Percentiles rank a stretch among this genome's conserved stretches.
Conservation (phyloP, 2,888 invertebrate species). For the Luperina testacea region DNA sequence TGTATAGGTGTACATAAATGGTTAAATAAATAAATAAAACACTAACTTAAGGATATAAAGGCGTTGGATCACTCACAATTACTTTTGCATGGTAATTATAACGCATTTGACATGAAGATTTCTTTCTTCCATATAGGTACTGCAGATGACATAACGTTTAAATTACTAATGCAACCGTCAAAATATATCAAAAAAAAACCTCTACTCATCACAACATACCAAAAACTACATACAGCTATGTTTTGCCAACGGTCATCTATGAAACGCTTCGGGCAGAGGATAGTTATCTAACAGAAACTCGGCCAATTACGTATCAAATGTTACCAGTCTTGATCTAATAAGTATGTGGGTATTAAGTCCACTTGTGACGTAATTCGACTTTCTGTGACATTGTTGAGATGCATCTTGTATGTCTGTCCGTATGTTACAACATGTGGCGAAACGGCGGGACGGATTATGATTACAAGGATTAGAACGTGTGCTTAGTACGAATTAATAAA, state of each 20-base stretch:
- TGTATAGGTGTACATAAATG: background rate
- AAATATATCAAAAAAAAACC: background rate
- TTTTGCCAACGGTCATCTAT: constrained; percentile 14
- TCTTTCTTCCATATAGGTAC: background rate
- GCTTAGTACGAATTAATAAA: background rate
- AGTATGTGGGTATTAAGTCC: constrained; percentile 59
- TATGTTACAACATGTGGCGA: constrained; percentile 22
- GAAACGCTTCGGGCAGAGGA: constrained; percentile 31
- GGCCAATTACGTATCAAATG: constrained; percentile 56
- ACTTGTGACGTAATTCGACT: constrained; percentile 37
- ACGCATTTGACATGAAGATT: background rate
- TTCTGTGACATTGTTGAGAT: constrained; percentile 60
- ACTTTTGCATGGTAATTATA: background rate
- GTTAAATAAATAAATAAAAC: background rate
- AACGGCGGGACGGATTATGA: constrained; percentile 29
- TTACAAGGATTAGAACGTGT: constrained; percentile 29
- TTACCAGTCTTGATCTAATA: constrained; percentile 65
- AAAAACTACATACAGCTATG: background rate
- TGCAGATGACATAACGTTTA: background rate
- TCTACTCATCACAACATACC: constrained; percentile 3
- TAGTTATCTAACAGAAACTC: constrained; percentile 48
- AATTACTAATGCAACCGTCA: background rate
- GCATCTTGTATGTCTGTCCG: constrained; percentile 36
- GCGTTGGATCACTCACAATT: background rate
- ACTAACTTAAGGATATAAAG: background rate